Evolutionary conservation across 2,888 invertebrate species (phyloP), one percentile per base, ranked within the genome.

Genomic region (Chesias legatella): DNA sequence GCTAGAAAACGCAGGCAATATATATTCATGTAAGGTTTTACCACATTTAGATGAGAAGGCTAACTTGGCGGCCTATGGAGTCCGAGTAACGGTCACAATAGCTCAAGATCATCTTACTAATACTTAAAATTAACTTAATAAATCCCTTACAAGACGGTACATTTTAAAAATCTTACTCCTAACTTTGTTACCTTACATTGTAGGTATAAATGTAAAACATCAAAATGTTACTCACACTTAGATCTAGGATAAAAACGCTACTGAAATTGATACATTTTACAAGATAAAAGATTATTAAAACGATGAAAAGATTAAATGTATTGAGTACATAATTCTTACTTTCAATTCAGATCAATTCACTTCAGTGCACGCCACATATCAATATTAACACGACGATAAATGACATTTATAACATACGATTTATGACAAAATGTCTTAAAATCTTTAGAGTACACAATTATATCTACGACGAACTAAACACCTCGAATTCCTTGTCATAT

Each of bases 181-280:
- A 22, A 35, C 8, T 42, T 56, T 53, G 40, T 59, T 59, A 60
- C 58, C 67, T 56, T 63, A 65, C 58, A 60, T 44, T 53, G 51
- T 60, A 60, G 52, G 51, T 68, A 64, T 61, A 66, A 64, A 67
- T 59, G 51, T 68, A 50, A 47, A 63, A 67, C 55, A 56, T 53
- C 49, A 43, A 54, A 49, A 58, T 47, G 49, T 54, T 29, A 22
- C 42, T 40, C 33, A 47, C 28, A 27, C n/a, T 33, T 21, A 30
- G 32, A 10, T 8, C 29, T 44, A 33, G 0, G 6, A 17, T 24
- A 43, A 28, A 30, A 46, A 52, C 6, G 9, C 17, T 33, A 34
- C 39, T 24, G 33, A 33, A 29, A 38, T 17, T 17, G 13, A 17
- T 17, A 17, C 37, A 20, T 24, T 13, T 30, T 8, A 22, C 24